phyloP scores from a whole-genome alignment of 1,140 invertebrate genomes.

The Orius laevigatus region DNA sequence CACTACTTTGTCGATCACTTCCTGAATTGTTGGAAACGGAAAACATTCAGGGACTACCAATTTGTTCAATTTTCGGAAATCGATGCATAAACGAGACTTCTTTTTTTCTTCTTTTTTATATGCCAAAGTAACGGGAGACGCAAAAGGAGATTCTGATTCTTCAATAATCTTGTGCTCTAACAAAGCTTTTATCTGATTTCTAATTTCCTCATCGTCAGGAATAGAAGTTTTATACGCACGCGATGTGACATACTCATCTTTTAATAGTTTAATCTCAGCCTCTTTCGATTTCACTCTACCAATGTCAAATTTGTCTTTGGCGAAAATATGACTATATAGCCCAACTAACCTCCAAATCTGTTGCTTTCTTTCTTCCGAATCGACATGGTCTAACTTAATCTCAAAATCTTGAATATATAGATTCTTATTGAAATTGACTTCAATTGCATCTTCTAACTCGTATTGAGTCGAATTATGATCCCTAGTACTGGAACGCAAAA shows the following conservation, averaged over 20 bases:
- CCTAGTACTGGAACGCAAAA: too few species aligned
- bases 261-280: constrained; percentile 12
- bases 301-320: constrained; percentile 17
- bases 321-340: constrained; percentile 6
- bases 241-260: constrained; percentile 10
- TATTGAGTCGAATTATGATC: too few species aligned
- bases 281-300: constrained; percentile 11
- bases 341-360: too few species aligned
- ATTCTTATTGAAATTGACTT: too few species aligned
- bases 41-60: constrained; percentile 15
- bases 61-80: constrained; percentile 16
- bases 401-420: too few species aligned
- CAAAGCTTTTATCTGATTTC: constrained; percentile 14
- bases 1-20: constrained; percentile 14
- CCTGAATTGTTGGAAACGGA: constrained; percentile 18
- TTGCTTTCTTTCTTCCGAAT: too few species aligned
- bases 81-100: constrained; percentile 16
- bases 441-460: too few species aligned
- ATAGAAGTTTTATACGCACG: constrained; percentile 14
- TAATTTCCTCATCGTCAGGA: constrained; percentile 14
- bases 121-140: constrained; percentile 15
- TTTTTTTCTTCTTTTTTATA: constrained; percentile 14
- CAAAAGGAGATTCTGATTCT: constrained; percentile 14
- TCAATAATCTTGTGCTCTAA: constrained; percentile 16
- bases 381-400: too few species aligned